A percentile compares a stretch with the other conserved stretches of the same genome.
Conservation (phyloP, 2,888 invertebrate genomes). For the Lydus trimaculatus region DNA sequence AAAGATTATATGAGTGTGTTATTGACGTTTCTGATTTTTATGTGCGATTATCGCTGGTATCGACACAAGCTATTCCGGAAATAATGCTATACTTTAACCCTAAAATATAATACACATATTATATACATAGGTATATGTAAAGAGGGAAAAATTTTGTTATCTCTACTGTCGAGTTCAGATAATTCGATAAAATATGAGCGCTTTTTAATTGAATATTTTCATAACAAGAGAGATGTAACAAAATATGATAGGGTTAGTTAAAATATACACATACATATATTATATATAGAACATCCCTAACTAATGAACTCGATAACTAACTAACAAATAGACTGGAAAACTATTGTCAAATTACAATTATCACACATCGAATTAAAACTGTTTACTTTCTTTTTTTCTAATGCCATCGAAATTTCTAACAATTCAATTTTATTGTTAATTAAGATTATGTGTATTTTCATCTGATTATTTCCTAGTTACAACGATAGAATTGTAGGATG, state of each 20-base stretch:
- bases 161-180: conserved; percentile 1
- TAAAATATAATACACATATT: not conserved
- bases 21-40: conserved; percentile 4
- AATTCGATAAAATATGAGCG: conserved; percentile 5
- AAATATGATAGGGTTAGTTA: not conserved
- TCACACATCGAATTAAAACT: conserved; percentile 26
- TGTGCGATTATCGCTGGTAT: not conserved
- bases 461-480: conserved; percentile 21
- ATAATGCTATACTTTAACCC: not conserved
- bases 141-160: not conserved
- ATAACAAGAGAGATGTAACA: not conserved
- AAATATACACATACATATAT: not conserved
- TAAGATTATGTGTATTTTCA: not conserved
- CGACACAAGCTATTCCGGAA: not conserved
- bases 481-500: conserved; percentile 13
- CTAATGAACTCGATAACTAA: not conserved
- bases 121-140: not conserved
- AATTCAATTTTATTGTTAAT: not conserved
- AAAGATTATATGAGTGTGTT: not conserved
- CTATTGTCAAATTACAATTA: conserved; percentile 28
- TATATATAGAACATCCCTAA: not conserved
- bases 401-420: not conserved
- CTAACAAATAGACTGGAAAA: conserved; percentile 15
- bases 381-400: not conserved
- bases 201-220: conserved; percentile 5